Base-by-base conservation (phyloP, 2,113 vertebrate genomes). In the Anolis sagrei region DNA sequence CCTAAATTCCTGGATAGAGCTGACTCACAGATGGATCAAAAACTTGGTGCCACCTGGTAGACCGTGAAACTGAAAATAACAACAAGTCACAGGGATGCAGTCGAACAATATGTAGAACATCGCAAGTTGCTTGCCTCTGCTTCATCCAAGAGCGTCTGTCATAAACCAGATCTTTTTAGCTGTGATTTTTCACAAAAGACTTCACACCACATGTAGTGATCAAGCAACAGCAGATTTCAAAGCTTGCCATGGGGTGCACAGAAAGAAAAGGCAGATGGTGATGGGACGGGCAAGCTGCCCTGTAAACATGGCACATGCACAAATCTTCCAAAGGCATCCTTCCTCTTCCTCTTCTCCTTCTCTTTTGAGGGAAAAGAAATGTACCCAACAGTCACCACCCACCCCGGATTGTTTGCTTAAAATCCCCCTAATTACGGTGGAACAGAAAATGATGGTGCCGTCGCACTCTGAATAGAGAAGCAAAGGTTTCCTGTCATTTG, bases 361-460 rank as follows among this genome's bases (percentile, higher is more conserved):
- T 44, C 39, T 44, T 44, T 44, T 44, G 39, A 96, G 95, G 89
- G 91, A 79, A 87, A n/a, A 5, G 91, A 91, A 96, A 90, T 93
- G 95, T 93, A 96, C 89, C 94, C 89, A 84, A 94, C 92, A 64
- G 92, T 88, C 94, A 97, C 96, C 95, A 95, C 91, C 92, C 89
- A 75, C 93, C 25, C 25, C 58, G 89, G 93, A 93, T 94, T 85
- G 93, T 95, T 96, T 95, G 94, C 92, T 95, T 94, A 87, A 95
- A 95, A 95, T 93, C 92, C 94, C 93, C 93, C 94, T 96, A 94
- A 96, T 96, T 96, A 94, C 86, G 92, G 92, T 93, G 95, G 94
- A 89, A 94, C 86, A 90, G 93, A 78, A 96, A 96, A 97, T 96
- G 92, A 81, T 92, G 89, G 89, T 54, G 90, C 90, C 91, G 5